A percentile compares a stretch with the other conserved stretches of the same genome.
phyloP scores from a whole-genome alignment of 2,113 vertebrate genomes.

The Zootoca vivipara region DNA sequence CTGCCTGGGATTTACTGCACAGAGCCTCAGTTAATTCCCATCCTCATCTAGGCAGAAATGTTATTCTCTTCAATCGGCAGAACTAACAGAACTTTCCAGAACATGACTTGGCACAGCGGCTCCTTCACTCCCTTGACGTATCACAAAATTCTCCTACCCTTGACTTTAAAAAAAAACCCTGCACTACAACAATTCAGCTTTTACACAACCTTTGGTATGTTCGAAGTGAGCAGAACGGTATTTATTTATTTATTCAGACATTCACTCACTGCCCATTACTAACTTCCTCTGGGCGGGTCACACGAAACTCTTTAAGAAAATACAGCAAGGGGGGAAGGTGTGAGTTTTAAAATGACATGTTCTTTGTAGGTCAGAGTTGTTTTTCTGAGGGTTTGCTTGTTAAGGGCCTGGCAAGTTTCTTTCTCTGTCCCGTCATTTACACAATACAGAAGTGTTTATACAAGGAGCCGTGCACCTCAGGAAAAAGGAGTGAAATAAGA shows the following conservation, averaged over 20 bases:
- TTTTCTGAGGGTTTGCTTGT: neutral
- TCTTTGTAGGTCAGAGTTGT: neutral
- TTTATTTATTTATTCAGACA: no score
- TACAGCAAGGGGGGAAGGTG: neutral
- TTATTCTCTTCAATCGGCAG: neutral
- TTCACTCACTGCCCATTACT: no score
- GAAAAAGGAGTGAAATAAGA: neutral
- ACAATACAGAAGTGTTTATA: neutral
- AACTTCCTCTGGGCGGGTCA: neutral
- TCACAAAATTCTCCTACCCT: neutral
- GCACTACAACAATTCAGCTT: neutral
- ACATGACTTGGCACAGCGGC: neutral
- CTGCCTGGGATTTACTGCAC: neutral
- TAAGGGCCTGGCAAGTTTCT: neutral
- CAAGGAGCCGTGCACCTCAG: neutral
- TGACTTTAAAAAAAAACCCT: neutral
- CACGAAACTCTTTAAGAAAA: neutral
- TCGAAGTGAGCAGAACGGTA: no score
- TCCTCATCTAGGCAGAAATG: neutral
- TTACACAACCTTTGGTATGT: no score
- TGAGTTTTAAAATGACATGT: neutral
- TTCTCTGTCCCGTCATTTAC: neutral
- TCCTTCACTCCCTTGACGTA: neutral
- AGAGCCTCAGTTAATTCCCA: neutral
- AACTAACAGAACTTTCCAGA: neutral